Evolutionary conservation across 2,888 invertebrate genomes (phyloP).

Genomic region (Tetramorium bicarinatum): DNA sequence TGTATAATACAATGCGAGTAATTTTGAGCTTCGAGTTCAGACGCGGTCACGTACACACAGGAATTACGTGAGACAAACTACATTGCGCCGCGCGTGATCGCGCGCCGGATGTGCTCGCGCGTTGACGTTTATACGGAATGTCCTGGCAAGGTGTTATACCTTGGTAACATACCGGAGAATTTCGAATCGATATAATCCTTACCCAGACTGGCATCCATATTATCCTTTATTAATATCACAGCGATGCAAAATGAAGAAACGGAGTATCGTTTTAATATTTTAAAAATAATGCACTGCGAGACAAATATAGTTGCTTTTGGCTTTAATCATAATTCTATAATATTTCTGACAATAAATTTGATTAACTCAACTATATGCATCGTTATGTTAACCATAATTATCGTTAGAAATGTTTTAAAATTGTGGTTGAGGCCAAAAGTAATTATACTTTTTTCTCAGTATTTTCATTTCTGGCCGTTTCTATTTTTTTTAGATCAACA

Average conservation of each 20-base stretch:
- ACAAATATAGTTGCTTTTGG: no score
- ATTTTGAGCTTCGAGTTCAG: constrained; percentile 70
- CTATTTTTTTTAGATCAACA: no score
- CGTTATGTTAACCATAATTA: no score
- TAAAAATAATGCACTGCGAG: no score
- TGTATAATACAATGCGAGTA: constrained; percentile 65
- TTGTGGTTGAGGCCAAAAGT: no score
- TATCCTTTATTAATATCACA: background rate
- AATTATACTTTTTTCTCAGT: no score
- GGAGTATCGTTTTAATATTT: no score
- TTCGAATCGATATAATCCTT: constrained; percentile 10
- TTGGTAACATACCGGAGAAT: constrained; percentile 17
- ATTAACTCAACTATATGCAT: no score
- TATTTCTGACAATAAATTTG: no score
- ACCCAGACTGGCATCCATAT: background rate
- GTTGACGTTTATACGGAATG: constrained; percentile 39
- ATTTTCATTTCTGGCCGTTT: no score
- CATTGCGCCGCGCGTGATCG: constrained; percentile 47
- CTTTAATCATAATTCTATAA: no score
- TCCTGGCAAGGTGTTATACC: constrained; percentile 19
- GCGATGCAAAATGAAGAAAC: background rate
- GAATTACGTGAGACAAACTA: constrained; percentile 69
- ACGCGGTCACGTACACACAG: constrained; percentile 70
- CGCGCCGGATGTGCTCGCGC: constrained; percentile 37
- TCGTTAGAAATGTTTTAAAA: no score